phyloP scores from a whole-genome alignment of 2,888 invertebrate genomes.

The Heliconius aoede region DNA sequence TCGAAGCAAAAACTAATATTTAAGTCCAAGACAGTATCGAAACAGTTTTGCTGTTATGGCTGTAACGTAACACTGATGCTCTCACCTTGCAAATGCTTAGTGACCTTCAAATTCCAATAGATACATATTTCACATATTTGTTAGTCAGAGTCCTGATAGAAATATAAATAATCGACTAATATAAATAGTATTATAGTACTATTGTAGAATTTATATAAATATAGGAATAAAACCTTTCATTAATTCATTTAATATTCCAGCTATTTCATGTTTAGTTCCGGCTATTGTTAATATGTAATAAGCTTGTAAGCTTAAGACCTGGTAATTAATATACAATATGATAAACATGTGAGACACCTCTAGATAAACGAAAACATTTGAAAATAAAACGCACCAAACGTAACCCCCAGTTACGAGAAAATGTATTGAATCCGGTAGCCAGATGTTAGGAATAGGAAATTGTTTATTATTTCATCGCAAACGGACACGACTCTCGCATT shows the following conservation, averaged over 20 bases:
- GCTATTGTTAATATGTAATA: background rate
- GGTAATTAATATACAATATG: background rate
- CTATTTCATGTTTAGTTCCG: background rate
- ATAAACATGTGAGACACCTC: background rate
- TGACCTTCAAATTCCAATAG: slow-evolving; percentile 32
- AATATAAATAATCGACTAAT: slow-evolving; percentile 2
- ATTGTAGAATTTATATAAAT: background rate
- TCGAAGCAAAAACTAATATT: background rate
- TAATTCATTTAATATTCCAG: background rate
- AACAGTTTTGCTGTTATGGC: background rate
- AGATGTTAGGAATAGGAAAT: slow-evolving; percentile 46
- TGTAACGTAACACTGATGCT: slow-evolving; percentile 13
- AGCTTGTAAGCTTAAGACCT: no score
- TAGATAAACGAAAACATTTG: slow-evolving; percentile 8
- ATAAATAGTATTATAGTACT: background rate
- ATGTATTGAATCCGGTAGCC: slow-evolving; percentile 41
- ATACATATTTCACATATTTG: slow-evolving; percentile 26
- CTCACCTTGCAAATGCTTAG: slow-evolving; percentile 37
- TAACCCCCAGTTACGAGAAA: slow-evolving; percentile 34
- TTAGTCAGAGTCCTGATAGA: slow-evolving; percentile 7
- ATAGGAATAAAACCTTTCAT: background rate
- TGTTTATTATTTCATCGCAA: slow-evolving; percentile 46
- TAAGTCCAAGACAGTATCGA: background rate
- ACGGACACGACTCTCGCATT: slow-evolving; percentile 37
- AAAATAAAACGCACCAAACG: slow-evolving; percentile 3